Evolutionary conservation across 2,888 invertebrate genomes (phyloP).

Genomic region (Bugula neritina): DNA sequence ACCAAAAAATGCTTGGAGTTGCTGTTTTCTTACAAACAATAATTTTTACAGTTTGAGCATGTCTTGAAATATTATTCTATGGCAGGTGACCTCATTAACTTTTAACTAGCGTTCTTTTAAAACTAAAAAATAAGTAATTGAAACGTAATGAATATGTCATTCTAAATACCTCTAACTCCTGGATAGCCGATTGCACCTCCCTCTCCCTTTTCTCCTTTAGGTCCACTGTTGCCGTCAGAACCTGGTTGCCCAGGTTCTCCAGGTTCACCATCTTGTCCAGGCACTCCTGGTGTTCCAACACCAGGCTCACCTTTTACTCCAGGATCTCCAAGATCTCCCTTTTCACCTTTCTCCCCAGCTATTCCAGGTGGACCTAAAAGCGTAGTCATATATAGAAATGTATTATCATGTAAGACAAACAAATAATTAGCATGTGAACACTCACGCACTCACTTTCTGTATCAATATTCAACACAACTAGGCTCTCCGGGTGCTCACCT

Average conservation of each 20-base stretch:
- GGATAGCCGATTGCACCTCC: conserved; percentile 27
- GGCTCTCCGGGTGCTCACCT: no score
- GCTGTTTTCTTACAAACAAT: no score
- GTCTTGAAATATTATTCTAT: no score
- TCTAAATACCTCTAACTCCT: conserved; percentile 28
- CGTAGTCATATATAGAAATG: background rate
- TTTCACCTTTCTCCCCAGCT: background rate
- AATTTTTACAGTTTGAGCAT: no score
- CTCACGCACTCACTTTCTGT: no score
- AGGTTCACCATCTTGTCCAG: background rate
- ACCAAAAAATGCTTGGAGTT: no score
- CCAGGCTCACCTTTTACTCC: conserved; percentile 4
- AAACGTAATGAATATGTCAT: no score
- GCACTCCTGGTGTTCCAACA: background rate
- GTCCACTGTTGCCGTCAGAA: conserved; percentile 24
- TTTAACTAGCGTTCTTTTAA: no score
- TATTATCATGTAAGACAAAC: background rate
- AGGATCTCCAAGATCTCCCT: background rate
- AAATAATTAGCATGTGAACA: no score
- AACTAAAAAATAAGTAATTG: no score
- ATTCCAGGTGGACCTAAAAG: background rate
- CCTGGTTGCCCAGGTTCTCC: background rate
- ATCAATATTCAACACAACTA: no score
- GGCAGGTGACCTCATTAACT: no score
- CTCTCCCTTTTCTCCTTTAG: conserved; percentile 26